Evolutionary conservation across 2,888 invertebrate genomes (phyloP).

Genomic region (Creontiades dilutus): DNA sequence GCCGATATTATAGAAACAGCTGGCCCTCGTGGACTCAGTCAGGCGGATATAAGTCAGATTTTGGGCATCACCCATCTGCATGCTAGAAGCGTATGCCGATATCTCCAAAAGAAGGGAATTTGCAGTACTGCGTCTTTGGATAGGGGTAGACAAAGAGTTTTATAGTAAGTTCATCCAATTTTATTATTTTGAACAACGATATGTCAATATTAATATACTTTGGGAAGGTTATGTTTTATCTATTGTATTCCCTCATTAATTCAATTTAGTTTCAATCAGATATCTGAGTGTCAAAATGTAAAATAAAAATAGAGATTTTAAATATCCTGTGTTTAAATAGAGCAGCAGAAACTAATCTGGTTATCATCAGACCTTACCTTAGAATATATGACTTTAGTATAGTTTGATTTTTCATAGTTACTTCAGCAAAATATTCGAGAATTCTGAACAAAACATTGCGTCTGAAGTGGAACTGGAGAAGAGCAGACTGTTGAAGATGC

Average conservation of each 20-base stretch:
- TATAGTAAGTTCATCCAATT: constrained; percentile 22
- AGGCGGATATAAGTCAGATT: constrained; percentile 78
- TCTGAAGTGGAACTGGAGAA: constrained; percentile 70
- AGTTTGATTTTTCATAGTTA: constrained; percentile 56
- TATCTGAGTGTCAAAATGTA: too few relatives aligned
- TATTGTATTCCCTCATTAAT: too few relatives aligned
- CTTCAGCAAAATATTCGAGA: constrained; percentile 72
- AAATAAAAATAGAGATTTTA: too few relatives aligned
- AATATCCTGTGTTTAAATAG: too few relatives aligned
- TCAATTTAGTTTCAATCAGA: too few relatives aligned
- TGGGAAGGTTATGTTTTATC: too few relatives aligned
- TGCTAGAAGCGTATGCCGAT: constrained; percentile 80
- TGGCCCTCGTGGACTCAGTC: constrained; percentile 81
- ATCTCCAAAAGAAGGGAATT: constrained; percentile 79
- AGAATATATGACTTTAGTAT: too few relatives aligned
- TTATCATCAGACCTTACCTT: too few relatives aligned
- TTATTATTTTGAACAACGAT: too few relatives aligned
- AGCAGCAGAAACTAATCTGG: too few relatives aligned
- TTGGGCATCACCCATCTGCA: constrained; percentile 79
- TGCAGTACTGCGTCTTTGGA: constrained; percentile 81
- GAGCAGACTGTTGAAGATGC: constrained; percentile 69
- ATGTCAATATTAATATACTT: too few relatives aligned
- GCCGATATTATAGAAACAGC: constrained; percentile 80
- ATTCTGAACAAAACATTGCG: constrained; percentile 74
- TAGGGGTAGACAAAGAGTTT: constrained; percentile 80